These are phyloP conservation scores for Trichechus manatus DNA, from an alignment of 2,113 vertebrate species.

Conservation along the genomic window DNA sequence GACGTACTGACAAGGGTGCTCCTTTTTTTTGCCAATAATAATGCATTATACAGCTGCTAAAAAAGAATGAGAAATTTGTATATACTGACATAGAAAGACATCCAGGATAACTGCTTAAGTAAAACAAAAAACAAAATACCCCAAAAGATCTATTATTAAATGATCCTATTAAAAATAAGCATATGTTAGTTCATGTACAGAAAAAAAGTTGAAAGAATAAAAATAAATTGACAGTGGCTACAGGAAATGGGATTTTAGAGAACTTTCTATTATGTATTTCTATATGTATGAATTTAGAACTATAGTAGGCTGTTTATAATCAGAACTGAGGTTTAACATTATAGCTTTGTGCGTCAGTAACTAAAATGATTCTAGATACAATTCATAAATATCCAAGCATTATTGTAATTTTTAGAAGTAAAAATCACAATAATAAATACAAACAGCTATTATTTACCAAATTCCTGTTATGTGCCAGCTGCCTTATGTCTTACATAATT, in stretches of 20 bases:
- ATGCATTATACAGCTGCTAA: neutral
- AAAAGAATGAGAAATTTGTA: neutral
- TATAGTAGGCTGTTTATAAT: neutral
- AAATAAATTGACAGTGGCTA: neutral
- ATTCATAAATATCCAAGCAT: neutral
- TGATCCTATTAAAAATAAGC: neutral
- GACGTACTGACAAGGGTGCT: neutral
- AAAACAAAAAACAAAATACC: neutral
- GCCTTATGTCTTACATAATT: neutral
- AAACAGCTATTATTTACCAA: neutral
- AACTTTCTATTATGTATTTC: neutral
- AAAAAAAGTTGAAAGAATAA: slow-evolving; percentile 7
- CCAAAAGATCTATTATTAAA: slow-evolving; percentile 34
- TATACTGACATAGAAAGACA: neutral
- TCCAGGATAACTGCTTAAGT: neutral
- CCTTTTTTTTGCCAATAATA: neutral
- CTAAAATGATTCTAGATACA: slow-evolving; percentile 35
- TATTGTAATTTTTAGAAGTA: neutral
- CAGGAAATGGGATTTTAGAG: neutral
- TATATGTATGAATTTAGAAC: neutral
- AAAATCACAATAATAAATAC: neutral
- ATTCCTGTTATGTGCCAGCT: neutral
- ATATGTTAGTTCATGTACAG: neutral
- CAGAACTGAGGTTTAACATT: slow-evolving; percentile 33
- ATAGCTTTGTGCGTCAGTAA: neutral